Evolutionary conservation across 2,113 vertebrate species (phyloP).

Genomic region (Pogonocichla stellata): DNA sequence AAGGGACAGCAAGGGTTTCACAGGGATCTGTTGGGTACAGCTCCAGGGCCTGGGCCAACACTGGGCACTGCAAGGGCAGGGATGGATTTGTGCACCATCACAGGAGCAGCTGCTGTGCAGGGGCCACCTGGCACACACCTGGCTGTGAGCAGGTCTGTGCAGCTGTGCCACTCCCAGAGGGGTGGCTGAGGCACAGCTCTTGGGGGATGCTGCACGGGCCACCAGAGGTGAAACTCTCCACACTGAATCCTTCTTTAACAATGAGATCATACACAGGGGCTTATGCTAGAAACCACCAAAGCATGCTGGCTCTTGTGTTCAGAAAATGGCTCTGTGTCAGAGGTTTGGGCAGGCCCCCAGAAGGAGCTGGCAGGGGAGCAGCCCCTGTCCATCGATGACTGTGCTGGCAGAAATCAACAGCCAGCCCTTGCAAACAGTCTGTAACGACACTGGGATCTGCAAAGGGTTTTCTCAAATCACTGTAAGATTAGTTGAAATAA

Average conservation of each 20-base stretch:
- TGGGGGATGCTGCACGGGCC: fast-evolving
- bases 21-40: too few relatives aligned
- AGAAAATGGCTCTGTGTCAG: background rate
- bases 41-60: background rate
- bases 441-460: background rate
- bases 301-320: background rate
- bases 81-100: background rate
- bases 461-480: background rate
- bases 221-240: background rate
- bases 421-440: background rate
- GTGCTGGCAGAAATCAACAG: background rate
- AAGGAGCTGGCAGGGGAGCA: background rate
- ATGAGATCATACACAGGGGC: background rate
- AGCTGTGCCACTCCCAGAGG: background rate
- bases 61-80: background rate
- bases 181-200: background rate
- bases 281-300: background rate
- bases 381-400: fast-evolving
- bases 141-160: background rate
- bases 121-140: background rate
- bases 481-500: background rate
- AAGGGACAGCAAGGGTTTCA: background rate
- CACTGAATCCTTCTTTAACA: background rate
- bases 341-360: background rate
- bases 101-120: background rate